phyloP scores from a whole-genome alignment of 2,888 invertebrate species.

The Stenurella melanura region DNA sequence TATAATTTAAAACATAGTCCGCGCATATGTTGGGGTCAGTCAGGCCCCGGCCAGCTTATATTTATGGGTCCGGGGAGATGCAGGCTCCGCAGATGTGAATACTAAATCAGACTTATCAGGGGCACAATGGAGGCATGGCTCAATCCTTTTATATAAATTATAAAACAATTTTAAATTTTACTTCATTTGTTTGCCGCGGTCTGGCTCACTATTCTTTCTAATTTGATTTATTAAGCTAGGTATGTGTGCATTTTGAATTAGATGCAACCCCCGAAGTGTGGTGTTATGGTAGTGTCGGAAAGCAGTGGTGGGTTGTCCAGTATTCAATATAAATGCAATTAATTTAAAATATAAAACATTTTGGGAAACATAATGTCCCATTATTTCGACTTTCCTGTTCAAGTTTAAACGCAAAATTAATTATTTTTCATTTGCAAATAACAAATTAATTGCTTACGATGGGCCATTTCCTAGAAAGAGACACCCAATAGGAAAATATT shows the following conservation, averaged over 20 bases:
- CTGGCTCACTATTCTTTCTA: constrained; percentile 43
- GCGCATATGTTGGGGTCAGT: constrained; percentile 57
- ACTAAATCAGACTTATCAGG: constrained; percentile 61
- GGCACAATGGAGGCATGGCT: constrained; percentile 48
- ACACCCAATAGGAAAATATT: too few species aligned
- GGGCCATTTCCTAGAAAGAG: too few species aligned
- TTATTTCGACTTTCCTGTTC: too few species aligned
- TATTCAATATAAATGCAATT: background rate
- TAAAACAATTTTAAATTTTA: constrained; percentile 44
- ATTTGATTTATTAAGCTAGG: constrained; percentile 47
- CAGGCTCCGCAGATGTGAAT: constrained; percentile 58
- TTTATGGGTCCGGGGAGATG: constrained; percentile 57
- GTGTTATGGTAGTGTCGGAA: background rate
- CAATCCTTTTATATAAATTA: constrained; percentile 52
- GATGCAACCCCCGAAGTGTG: constrained; percentile 4
- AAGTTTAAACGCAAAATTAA: too few species aligned
- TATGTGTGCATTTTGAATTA: constrained; percentile 44
- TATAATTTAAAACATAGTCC: constrained; percentile 59
- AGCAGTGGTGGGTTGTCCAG: background rate
- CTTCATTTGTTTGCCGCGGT: constrained; percentile 32
- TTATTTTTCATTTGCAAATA: too few species aligned
- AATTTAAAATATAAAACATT: too few species aligned
- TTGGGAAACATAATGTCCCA: too few species aligned
- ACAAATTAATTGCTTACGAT: too few species aligned
- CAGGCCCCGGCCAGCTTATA: constrained; percentile 40